Evolutionary conservation across 2,113 vertebrate genomes (phyloP).

Genomic region (Syngnathus scovelli): DNA sequence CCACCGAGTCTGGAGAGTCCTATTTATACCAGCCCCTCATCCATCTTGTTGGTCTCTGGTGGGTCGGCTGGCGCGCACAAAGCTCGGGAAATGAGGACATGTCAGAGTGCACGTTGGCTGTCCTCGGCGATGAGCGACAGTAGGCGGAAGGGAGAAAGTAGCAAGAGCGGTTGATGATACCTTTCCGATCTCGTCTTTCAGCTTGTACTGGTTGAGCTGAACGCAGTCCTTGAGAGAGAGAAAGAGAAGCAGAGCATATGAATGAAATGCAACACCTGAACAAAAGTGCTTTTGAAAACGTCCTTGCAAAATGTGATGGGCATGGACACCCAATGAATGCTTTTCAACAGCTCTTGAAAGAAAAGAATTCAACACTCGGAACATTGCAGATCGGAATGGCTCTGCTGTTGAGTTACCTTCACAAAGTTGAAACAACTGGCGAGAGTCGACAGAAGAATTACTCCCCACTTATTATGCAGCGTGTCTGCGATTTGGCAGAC

Average conservation of each 20-base stretch:
- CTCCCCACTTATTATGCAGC: constrained; percentile 1
- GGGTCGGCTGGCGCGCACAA: constrained; percentile 47
- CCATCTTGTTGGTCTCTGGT: constrained; percentile 57
- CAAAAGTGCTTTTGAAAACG: neutral
- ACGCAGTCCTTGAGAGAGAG: constrained; percentile 82
- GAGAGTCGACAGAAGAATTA: neutral
- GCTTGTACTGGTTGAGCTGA: constrained; percentile 95
- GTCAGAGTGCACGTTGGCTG: constrained; percentile 35
- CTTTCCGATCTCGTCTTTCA: constrained; percentile 98
- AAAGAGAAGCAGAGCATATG: neutral
- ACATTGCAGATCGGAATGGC: neutral
- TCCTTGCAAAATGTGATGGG: neutral
- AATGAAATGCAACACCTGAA: neutral
- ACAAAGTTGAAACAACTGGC: neutral
- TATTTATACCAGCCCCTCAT: constrained; percentile 64
- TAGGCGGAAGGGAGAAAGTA: constrained; percentile 46
- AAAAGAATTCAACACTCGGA: neutral
- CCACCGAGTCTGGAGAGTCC: constrained; percentile 43
- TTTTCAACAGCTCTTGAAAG: neutral
- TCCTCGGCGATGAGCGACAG: constrained; percentile 41
- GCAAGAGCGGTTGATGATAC: constrained; percentile 65
- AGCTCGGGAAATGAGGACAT: constrained; percentile 63
- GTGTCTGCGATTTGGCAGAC: neutral
- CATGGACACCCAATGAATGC: neutral
- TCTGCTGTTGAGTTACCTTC: neutral